Percentiles rank a stretch among this genome's conserved stretches.
Evolutionary conservation across 2,888 invertebrate genomes (phyloP).

Genomic region (Acrocyrtus sp.): DNA sequence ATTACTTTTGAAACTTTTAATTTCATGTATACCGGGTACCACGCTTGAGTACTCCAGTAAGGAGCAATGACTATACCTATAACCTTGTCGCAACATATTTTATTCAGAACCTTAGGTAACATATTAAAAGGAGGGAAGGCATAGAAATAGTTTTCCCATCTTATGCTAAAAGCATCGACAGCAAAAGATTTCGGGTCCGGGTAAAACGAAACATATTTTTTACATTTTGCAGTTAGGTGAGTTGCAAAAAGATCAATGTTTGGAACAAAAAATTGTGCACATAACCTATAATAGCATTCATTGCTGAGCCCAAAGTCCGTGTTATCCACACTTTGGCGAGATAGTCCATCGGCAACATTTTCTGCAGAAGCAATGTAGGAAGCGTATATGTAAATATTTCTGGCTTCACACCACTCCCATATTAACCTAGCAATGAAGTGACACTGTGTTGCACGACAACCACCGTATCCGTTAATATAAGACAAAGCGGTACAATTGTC

Average conservation of each 20-base stretch:
- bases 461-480: slow-evolving; percentile 19
- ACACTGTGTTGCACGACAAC: background rate
- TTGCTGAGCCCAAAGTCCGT: slow-evolving; percentile 8
- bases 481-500: slow-evolving; percentile 1
- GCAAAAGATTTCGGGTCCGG: slow-evolving; percentile 28
- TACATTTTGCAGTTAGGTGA: slow-evolving; percentile 19
- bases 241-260: slow-evolving; percentile 45
- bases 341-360: slow-evolving; percentile 10
- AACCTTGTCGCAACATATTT: slow-evolving; percentile 38
- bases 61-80: slow-evolving; percentile 49
- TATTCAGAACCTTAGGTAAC: slow-evolving; percentile 26
- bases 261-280: background rate
- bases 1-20: slow-evolving; percentile 19
- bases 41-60: slow-evolving; percentile 45
- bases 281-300: background rate
- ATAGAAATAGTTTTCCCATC: slow-evolving; percentile 28
- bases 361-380: slow-evolving; percentile 10
- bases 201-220: slow-evolving; percentile 22
- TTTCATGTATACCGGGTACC: slow-evolving; percentile 42
- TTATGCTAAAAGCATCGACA: slow-evolving; percentile 37
- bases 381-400: background rate
- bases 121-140: slow-evolving; percentile 43
- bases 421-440: background rate
- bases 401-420: slow-evolving; percentile 7
- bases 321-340: background rate